Evolutionary conservation across 2,888 invertebrate genomes (phyloP), one percentile per base, ranked within the genome.

Genomic region (Glaucopsyche alexis): DNA sequence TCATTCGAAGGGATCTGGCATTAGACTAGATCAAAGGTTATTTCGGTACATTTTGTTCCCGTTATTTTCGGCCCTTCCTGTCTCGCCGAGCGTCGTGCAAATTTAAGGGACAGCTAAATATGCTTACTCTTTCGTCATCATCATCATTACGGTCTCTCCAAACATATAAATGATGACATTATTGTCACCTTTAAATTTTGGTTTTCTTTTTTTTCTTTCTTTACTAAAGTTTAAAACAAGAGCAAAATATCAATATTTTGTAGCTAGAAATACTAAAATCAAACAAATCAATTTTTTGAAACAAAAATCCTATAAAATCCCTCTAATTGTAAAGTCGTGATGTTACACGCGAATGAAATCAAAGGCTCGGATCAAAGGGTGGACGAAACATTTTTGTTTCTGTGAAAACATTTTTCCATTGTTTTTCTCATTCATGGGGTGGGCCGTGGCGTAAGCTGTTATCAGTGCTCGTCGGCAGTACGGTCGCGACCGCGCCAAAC

Each of bases 31-130:
- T 83, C 78, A 79, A 81, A 81, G 87, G 87, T 88, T 91, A 91
- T 92, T 91, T 89, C 82, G 81, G 88, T 88, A 88, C 87, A 88
- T 87, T 89, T 90, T 87, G 90, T 89, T 86, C 86, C 87, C 85
- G 86, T 89, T 91, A 91, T 91, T 91, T 87, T 86, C 78, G 87
- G 87, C 87, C 86, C 85, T 90, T 91, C 90, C 90, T 89, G 89
- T 89, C 87, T 83, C 86, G 83, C 78, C 84, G 82, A 81, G 83
- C 85, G 86, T 85, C 87, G 87, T 91, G 91, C 91, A 86, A 92
- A 92, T 92, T 86, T 89, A 90, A 91, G 90, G 90, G 87, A 88
- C 82, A 78, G 81, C 77, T 80, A 81, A 71, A 75, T 73, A 66
- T 75, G 72, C 70, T 71, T 45, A 74, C 40, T 72, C 64, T 73